Conservation (phyloP, 92 coral and sea anemone species). For the Actinernus sp. region DNA sequence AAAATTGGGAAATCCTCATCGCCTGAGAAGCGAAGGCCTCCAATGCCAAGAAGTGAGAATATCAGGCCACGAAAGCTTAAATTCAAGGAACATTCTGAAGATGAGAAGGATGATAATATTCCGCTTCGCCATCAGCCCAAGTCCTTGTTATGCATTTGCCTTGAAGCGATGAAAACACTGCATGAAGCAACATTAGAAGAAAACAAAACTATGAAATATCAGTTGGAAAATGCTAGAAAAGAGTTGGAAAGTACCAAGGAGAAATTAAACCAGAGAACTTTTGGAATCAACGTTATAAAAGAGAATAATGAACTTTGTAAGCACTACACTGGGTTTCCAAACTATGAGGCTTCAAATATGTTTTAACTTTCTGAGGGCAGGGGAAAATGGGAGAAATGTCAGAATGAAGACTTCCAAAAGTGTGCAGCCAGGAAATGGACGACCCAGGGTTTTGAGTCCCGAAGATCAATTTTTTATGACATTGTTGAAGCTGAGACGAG, state of each 20-base stretch:
- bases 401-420: constrained; percentile 24
- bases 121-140: constrained; percentile 44
- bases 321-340: constrained; percentile 56
- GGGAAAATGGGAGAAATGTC: constrained; percentile 49
- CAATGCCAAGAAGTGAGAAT: constrained; percentile 23
- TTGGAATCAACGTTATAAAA: constrained; percentile 25
- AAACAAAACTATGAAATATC: constrained; percentile 27
- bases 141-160: constrained; percentile 17
- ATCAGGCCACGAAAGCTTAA: constrained; percentile 15
- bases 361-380: constrained; percentile 26
- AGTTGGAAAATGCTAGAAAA: constrained; percentile 16
- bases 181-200: constrained; percentile 1
- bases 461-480: constrained; percentile 44
- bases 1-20: constrained; percentile 17
- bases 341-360: constrained; percentile 20
- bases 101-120: not conserved
- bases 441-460: constrained; percentile 28
- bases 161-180: constrained; percentile 25
- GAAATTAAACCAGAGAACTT: constrained; percentile 21
- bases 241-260: constrained; percentile 20
- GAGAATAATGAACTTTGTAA: constrained; percentile 39
- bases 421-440: constrained; percentile 6
- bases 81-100: too few relatives aligned
- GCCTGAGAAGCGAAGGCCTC: constrained; percentile 35
- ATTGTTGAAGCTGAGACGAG: constrained; percentile 30